Evolutionary conservation across 1,140 invertebrate species (phyloP).

Genomic region (Drosophila carrolli): DNA sequence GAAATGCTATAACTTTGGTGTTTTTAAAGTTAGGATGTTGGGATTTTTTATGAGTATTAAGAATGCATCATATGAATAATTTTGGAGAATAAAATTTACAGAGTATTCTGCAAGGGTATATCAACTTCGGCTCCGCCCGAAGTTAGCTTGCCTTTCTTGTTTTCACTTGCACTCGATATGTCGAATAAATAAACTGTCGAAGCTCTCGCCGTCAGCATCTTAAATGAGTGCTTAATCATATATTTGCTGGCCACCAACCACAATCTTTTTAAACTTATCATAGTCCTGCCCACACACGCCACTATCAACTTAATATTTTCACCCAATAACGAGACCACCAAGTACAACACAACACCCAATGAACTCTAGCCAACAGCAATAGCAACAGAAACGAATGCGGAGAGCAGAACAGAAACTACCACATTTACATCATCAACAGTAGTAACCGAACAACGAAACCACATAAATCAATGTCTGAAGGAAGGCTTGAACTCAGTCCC

Average conservation of each 20-base stretch:
- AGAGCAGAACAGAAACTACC: neutral
- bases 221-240: slow-evolving; percentile 18
- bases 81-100: no score
- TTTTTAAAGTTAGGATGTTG: no score
- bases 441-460: slow-evolving; percentile 54
- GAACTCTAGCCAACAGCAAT: slow-evolving; percentile 22
- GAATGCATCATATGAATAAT: no score
- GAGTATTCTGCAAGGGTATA: no score
- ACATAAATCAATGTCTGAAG: slow-evolving; percentile 74
- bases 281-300: slow-evolving; percentile 26
- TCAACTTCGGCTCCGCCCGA: no score
- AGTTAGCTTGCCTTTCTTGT: no score
- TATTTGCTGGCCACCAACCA: slow-evolving; percentile 27
- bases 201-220: slow-evolving; percentile 1
- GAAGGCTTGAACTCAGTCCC: slow-evolving; percentile 8
- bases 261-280: slow-evolving; percentile 52
- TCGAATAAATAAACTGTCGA: slow-evolving; percentile 16
- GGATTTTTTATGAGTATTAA: no score
- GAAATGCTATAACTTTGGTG: no score
- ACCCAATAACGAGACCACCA: slow-evolving; percentile 58
- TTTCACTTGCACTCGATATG: neutral
- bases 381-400: neutral
- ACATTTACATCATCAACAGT: slow-evolving; percentile 30
- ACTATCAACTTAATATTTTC: slow-evolving; percentile 58
- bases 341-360: slow-evolving; percentile 52